Evolutionary conservation across 2,797 vertebrate genomes (phyloP), one percentile per base, ranked within the genome.

Genomic region (Aeoliscus strigatus): DNA sequence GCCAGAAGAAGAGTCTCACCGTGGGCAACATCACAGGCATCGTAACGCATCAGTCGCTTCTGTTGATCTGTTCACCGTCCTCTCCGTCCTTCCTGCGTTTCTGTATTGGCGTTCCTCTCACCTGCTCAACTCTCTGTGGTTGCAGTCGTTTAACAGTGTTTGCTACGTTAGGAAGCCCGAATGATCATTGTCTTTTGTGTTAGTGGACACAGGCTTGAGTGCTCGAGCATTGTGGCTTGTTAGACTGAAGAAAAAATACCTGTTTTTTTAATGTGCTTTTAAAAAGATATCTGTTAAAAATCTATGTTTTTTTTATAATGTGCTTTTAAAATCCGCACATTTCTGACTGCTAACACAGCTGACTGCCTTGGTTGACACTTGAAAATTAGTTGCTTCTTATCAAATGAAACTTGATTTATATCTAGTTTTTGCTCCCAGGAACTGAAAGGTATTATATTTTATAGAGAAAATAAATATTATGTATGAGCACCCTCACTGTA

Each of bases 391-490:
- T 79, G 78, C 84, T 84, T 85, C 68, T 85, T 74, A 69, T 81
- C 54, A 74, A 78, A 80, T 68, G 30, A 75, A 76, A 78, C 60
- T 68, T 77, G 65, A 83, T 88, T 87, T 87, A 68, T 89, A 84
- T 82, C 73, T 83, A 83, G 85, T 83, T 87, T 85, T 21, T 84
- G 80, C 81, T 85, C 85, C 85, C 73, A 76, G 70, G 66, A 78
- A 73, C 71, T 86, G 77, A 86, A 83, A 85, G 80, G 70, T 86
- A 64, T 85, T 87, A 88, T 89, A 87, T 89, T 88, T 89, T 88
- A 77, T 88, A 88, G 72, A 81, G 64, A 45, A 80, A 59, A 51
- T 29, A 64, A 73, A 75, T 75, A 79, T 79, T 63, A 71, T 82
- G 76, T 79, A 79, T 83, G 70, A 83, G 75, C 78, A 81, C 65